A percentile compares a stretch with the other conserved stretches of the same genome.
phyloP scores from a whole-genome alignment of 2,113 vertebrate species.

The Thalassoma bifasciatum region DNA sequence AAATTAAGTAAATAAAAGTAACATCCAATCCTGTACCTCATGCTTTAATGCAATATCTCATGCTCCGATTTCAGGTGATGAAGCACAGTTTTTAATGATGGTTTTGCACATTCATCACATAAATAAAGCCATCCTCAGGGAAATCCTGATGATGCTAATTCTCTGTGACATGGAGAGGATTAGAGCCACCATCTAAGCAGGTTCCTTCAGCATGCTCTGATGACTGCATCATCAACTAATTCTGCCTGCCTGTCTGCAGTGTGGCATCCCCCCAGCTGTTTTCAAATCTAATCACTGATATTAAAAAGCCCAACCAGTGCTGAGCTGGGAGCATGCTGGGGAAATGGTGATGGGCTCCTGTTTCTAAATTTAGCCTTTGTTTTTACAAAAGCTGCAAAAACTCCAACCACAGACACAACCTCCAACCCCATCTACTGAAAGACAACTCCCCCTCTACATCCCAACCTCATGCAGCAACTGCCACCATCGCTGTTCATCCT shows the following conservation, averaged over 20 bases:
- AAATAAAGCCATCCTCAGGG: conserved; percentile 23
- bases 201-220: conserved; percentile 41
- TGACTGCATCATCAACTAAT: conserved; percentile 62
- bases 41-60: conserved; percentile 1
- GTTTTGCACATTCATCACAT: conserved; percentile 46
- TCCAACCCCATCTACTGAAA: conserved; percentile 28
- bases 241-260: conserved; percentile 22
- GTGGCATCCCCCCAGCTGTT: conserved; percentile 45
- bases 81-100: conserved; percentile 2
- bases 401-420: conserved; percentile 6
- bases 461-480: conserved; percentile 34
- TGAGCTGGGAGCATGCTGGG: conserved; percentile 22
- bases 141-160: conserved; percentile 28
- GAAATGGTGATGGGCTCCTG: conserved; percentile 34
- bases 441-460: conserved; percentile 31
- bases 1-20: neutral
- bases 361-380: conserved; percentile 28
- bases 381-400: conserved; percentile 8
- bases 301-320: conserved; percentile 49
- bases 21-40: conserved; percentile 7
- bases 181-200: conserved; percentile 37
- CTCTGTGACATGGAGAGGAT: conserved; percentile 47
- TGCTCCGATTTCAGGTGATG: conserved; percentile 2
- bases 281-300: conserved; percentile 67
- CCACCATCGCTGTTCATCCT: conserved; percentile 66